Evolutionary conservation across 2,888 invertebrate genomes (phyloP).

Genomic region (Fragum fragum): DNA sequence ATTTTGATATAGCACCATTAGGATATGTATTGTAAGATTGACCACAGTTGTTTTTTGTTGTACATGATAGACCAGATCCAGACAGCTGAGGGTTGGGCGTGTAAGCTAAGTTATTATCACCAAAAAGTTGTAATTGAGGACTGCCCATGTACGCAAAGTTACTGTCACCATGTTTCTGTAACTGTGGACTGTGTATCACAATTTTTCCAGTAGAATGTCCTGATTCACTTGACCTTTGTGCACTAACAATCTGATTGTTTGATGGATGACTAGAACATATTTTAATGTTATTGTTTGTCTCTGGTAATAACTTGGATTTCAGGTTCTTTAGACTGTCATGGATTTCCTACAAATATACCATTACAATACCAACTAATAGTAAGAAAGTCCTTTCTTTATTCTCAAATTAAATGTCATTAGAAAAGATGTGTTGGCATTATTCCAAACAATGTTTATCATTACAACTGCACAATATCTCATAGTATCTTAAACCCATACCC

Average conservation of each 20-base stretch:
- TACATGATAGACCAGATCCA: background rate
- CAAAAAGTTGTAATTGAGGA: background rate
- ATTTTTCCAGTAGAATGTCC: background rate
- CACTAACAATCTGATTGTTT: background rate
- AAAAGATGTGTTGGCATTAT: too few species aligned
- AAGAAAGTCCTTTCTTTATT: too few species aligned
- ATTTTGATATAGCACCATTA: background rate
- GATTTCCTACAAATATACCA: constrained; percentile 23
- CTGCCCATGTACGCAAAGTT: background rate
- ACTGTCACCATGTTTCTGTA: background rate
- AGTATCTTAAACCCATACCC: too few species aligned
- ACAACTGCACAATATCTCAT: too few species aligned
- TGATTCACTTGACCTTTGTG: background rate
- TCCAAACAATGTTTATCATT: too few species aligned
- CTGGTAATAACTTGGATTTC: background rate
- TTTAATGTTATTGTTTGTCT: background rate
- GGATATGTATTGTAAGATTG: constrained; percentile 7
- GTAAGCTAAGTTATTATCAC: background rate
- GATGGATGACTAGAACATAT: background rate
- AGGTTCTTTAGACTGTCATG: background rate
- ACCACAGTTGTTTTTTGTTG: background rate
- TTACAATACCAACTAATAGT: too few species aligned
- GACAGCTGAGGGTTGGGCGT: background rate
- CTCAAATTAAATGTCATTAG: too few species aligned
- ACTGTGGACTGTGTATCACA: too few species aligned